Percentiles rank a stretch among this genome's conserved stretches.
Evolutionary conservation across 2,888 invertebrate genomes (phyloP).

Genomic region (Diloba caeruleocephala): DNA sequence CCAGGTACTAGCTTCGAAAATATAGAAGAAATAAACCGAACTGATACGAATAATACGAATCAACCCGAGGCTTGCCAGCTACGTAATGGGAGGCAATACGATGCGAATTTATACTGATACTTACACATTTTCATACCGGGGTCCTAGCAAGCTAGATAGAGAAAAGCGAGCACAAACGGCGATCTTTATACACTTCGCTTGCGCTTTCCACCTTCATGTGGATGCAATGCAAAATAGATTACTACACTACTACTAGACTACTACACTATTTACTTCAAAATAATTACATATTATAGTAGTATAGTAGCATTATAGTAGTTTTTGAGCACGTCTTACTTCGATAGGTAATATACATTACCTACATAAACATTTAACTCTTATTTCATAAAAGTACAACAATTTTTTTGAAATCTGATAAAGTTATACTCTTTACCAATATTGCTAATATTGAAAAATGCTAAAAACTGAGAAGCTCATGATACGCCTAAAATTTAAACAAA

Average conservation of each 20-base stretch:
- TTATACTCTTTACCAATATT: no score
- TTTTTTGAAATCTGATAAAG: no score
- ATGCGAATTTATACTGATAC: slow-evolving; percentile 30
- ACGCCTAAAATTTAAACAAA: neutral
- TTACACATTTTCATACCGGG: slow-evolving; percentile 33
- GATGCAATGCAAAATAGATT: slow-evolving; percentile 35
- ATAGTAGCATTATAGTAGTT: no score
- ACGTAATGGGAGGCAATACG: slow-evolving; percentile 38
- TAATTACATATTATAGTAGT: no score
- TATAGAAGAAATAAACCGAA: slow-evolving; percentile 16
- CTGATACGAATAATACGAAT: slow-evolving; percentile 30
- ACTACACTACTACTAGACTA: slow-evolving; percentile 1
- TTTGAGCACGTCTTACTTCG: no score
- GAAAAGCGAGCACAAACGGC: slow-evolving; percentile 23
- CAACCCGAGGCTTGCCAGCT: slow-evolving; percentile 31
- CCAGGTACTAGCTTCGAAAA: slow-evolving; percentile 1
- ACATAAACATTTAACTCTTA: no score
- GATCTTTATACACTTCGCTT: slow-evolving; percentile 28
- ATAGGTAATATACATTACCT: no score
- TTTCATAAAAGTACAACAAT: no score
- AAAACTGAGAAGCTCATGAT: neutral
- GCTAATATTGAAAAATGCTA: neutral
- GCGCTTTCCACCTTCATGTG: slow-evolving; percentile 17
- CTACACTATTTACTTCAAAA: neutral
- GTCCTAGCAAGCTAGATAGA: slow-evolving; percentile 23